phyloP scores from a whole-genome alignment of 2,888 invertebrate species.

The Torymus tubicola region DNA sequence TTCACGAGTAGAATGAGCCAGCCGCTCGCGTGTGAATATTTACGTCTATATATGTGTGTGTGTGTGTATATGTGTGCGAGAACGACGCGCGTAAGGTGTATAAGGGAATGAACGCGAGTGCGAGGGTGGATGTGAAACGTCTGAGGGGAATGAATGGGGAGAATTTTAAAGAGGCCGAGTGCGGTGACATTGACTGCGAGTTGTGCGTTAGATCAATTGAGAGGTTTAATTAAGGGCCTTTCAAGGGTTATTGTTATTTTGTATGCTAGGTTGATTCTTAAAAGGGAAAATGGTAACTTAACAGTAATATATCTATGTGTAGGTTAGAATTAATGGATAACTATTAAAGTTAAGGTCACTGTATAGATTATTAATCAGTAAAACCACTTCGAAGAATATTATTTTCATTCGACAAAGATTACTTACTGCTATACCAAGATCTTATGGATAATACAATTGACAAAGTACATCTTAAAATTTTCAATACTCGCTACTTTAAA shows the following conservation, averaged over 20 bases:
- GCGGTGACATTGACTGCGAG: slow-evolving; percentile 28
- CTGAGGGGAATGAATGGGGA: slow-evolving; percentile 22
- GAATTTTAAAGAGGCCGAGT: slow-evolving; percentile 49
- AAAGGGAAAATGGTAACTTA: too few relatives aligned
- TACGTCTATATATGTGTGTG: background rate
- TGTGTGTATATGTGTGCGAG: background rate
- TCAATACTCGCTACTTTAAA: too few relatives aligned
- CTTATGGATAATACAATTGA: too few relatives aligned
- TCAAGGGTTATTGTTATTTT: slow-evolving; percentile 23
- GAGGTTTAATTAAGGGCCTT: slow-evolving; percentile 51
- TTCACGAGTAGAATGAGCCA: slow-evolving; percentile 17
- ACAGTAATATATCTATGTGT: too few relatives aligned
- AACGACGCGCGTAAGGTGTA: background rate
- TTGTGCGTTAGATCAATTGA: slow-evolving; percentile 37
- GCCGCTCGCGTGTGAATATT: slow-evolving; percentile 10
- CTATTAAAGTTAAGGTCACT: too few relatives aligned
- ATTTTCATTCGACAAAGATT: too few relatives aligned
- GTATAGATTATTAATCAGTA: too few relatives aligned
- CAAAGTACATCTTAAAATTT: too few relatives aligned
- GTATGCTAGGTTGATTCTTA: too few relatives aligned
- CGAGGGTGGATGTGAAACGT: background rate
- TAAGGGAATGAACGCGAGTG: background rate
- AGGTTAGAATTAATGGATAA: too few relatives aligned
- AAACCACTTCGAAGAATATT: too few relatives aligned
- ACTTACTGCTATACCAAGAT: too few relatives aligned